Conservation (phyloP, 2,113 vertebrate genomes). For the Blennius ocellaris region DNA sequence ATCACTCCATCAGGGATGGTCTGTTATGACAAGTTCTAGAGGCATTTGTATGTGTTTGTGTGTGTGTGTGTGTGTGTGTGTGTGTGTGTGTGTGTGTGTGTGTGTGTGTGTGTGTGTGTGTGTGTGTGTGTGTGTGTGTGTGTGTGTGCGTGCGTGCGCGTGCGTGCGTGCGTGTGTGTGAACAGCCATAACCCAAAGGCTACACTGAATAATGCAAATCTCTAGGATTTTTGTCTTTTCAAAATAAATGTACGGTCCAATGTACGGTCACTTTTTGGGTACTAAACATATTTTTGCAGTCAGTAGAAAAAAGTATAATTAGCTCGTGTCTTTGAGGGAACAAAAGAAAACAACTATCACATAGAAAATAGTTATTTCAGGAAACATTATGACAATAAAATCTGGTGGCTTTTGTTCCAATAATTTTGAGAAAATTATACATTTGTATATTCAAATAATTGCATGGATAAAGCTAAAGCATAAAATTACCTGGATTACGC, state of each 20-base stretch:
- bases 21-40: constrained; percentile 73
- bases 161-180: too few species aligned
- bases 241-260: background rate
- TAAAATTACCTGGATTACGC: too few species aligned
- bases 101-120: constrained; percentile 29
- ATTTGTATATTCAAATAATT: too few species aligned
- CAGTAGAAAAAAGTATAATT: constrained; percentile 5
- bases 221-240: constrained; percentile 22
- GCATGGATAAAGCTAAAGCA: too few species aligned
- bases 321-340: background rate
- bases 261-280: constrained; percentile 30
- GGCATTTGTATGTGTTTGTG: constrained; percentile 48
- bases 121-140: constrained; percentile 30
- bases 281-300: constrained; percentile 21
- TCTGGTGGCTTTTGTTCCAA: too few species aligned
- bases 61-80: constrained; percentile 30
- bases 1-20: constrained; percentile 67
- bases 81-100: constrained; percentile 35
- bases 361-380: too few species aligned
- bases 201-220: constrained; percentile 63
- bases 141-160: too few species aligned
- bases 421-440: too few species aligned
- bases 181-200: constrained; percentile 33
- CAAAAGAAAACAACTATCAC: too few species aligned
- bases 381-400: too few species aligned